Evolutionary conservation across 1,140 invertebrate species (phyloP).

Genomic region (Pseudomyrmex cubaensis): DNA sequence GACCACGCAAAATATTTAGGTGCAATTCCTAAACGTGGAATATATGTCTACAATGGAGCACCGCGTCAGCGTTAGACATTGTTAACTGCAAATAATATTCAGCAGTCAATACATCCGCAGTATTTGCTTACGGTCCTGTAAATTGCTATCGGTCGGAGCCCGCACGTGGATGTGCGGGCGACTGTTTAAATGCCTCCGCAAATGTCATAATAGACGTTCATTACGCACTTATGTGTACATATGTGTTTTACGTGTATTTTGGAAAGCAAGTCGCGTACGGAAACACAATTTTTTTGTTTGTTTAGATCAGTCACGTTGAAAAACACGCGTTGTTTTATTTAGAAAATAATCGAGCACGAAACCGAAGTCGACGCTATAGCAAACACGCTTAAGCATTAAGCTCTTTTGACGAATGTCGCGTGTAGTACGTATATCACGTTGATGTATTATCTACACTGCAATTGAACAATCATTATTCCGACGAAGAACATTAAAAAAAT

Average conservation of each 20-base stretch:
- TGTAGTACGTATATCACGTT: neutral
- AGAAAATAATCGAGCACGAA: neutral
- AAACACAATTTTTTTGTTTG: conserved; percentile 1
- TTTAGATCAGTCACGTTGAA: neutral
- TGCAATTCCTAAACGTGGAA: conserved; percentile 23
- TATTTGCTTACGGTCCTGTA: conserved; percentile 67
- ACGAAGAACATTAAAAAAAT: conserved; percentile 21
- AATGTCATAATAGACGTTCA: conserved; percentile 49
- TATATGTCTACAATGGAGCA: conserved; percentile 40
- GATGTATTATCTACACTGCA: conserved; percentile 57
- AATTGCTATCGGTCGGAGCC: conserved; percentile 52
- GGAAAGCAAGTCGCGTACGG: neutral
- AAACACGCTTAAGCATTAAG: conserved; percentile 46
- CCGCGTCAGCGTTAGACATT: conserved; percentile 25
- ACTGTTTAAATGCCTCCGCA: conserved; percentile 57
- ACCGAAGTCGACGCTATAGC: neutral
- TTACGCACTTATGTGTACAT: conserved; percentile 44
- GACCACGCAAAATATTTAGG: conserved; percentile 19
- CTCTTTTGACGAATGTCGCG: conserved; percentile 29
- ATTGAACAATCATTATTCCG: conserved; percentile 48
- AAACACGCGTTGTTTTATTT: no score
- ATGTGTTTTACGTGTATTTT: conserved; percentile 2
- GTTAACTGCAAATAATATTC: conserved; percentile 69
- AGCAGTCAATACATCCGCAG: conserved; percentile 57
- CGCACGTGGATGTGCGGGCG: neutral